Conservation (phyloP, 2,113 vertebrate genomes). For the Kryptolebias marmoratus region DNA sequence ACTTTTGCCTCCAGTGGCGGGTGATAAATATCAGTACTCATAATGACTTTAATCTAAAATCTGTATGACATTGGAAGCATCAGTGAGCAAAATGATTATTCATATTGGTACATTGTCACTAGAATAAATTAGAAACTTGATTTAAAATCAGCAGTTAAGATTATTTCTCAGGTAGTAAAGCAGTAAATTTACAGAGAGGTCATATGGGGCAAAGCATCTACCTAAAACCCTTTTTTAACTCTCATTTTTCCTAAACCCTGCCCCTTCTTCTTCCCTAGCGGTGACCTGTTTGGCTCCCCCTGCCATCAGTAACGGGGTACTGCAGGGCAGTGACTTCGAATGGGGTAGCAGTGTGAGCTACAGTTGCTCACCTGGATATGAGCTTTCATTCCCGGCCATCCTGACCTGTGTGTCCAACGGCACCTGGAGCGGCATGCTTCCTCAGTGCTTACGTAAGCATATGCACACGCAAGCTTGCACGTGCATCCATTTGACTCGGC, state of each 20-base stretch:
- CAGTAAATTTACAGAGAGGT: too few relatives aligned
- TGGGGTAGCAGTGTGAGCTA: slow-evolving; percentile 98
- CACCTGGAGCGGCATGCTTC: slow-evolving; percentile 92
- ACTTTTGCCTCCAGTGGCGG: too few relatives aligned
- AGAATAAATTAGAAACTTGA: too few relatives aligned
- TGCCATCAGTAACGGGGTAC: slow-evolving; percentile 89
- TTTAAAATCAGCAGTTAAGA: too few relatives aligned
- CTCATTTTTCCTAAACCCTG: background rate
- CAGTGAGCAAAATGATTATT: too few relatives aligned
- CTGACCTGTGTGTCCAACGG: slow-evolving; percentile 93
- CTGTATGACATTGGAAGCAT: too few relatives aligned
- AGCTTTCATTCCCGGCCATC: slow-evolving; percentile 92
- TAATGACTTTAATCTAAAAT: too few relatives aligned
- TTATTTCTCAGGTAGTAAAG: too few relatives aligned
- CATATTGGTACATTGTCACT: too few relatives aligned
- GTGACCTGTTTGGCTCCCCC: slow-evolving; percentile 91
- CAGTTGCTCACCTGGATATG: slow-evolving; percentile 93
- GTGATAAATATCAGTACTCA: too few relatives aligned
- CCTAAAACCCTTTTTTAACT: background rate
- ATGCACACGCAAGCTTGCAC: slow-evolving; percentile 1
- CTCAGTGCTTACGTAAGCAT: slow-evolving; percentile 82
- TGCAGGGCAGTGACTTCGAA: slow-evolving; percentile 95
- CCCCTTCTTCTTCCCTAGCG: slow-evolving; percentile 78
- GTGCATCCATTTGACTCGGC: background rate
- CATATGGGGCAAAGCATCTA: background rate